phyloP scores from a whole-genome alignment of 2,888 invertebrate genomes.

The Polydrusus tereticollis region DNA sequence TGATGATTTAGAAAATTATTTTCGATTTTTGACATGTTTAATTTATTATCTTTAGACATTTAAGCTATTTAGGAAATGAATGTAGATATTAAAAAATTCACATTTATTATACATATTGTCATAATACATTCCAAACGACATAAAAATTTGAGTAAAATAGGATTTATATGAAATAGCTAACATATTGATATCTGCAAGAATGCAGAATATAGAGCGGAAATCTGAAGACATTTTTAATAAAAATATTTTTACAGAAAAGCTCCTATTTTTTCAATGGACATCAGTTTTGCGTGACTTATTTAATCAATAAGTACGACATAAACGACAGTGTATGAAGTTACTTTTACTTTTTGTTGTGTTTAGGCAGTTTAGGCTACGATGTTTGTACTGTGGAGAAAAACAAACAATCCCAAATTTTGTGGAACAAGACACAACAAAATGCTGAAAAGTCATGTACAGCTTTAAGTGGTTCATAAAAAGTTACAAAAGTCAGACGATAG shows the following conservation, averaged over 20 bases:
- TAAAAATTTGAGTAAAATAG: too few species aligned
- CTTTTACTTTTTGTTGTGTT: too few species aligned
- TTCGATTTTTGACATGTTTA: too few species aligned
- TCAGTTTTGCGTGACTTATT: not conserved
- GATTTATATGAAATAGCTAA: not conserved
- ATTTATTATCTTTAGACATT: too few species aligned
- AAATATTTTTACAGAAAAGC: constrained; percentile 6
- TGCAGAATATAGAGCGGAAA: not conserved
- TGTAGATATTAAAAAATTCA: too few species aligned
- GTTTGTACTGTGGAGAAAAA: not conserved
- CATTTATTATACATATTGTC: too few species aligned
- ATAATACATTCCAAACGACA: too few species aligned
- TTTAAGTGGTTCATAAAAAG: not conserved
- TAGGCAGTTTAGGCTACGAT: too few species aligned
- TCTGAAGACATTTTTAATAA: constrained; percentile 6
- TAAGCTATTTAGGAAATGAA: too few species aligned
- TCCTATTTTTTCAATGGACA: not conserved
- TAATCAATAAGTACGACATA: not conserved
- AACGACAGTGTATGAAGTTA: too few species aligned
- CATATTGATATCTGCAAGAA: not conserved
- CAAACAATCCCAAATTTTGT: not conserved
- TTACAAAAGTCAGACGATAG: not conserved
- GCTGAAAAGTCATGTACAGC: not conserved
- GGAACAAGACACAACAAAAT: not conserved
- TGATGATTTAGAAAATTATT: too few species aligned